Evolutionary conservation across 2,888 invertebrate species (phyloP), one percentile per base, ranked within the genome.

Genomic region (Taenaris catops): DNA sequence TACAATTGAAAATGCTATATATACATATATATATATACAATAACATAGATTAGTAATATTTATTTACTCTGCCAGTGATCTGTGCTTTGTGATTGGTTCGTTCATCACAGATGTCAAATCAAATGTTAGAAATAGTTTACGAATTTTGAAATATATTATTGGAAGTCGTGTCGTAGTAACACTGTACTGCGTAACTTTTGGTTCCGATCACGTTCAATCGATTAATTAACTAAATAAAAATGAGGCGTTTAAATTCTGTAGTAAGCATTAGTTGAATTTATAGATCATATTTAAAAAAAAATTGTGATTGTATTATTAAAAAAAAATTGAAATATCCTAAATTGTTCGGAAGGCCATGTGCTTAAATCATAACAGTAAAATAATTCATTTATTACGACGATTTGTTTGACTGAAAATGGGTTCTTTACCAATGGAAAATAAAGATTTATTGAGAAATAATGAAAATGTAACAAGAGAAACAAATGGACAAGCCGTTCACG

Each of bases 371-470:
- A 31, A 34, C 21, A 19, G 11, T 20, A 33, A 34, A 23, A 29
- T 23, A 33, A 10, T 14, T 17, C 2, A 19, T 9, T 25, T 16
- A 16, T 11, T 14, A 20, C 2, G 27, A n/a, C 3, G 5, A 2
- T 24, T 10, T 5, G 20, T 18, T 26, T 25, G 9, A 26, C 14
- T 33, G 23, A 45, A 43, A 16, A 80, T 78, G 75, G 65, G 63
- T 36, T 48, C 33, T 12, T 68, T 68, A 21, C 65, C 68, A 1
- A 66, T 58, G 51, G 81, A 81, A 58, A 66, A 53, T 48, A 71
- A 68, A 25, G 80, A 83, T 55, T 61, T 81, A 41, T 12, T 43
- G 21, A 44, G 45, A 16, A 63, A 50, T 29, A 47, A 35, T 12
- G 53, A 50, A 25, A 38, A 34, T 36, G 35, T 44, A 25, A 14